Conservation (phyloP, 2,797 vertebrate genomes). For the Pterois miles region DNA sequence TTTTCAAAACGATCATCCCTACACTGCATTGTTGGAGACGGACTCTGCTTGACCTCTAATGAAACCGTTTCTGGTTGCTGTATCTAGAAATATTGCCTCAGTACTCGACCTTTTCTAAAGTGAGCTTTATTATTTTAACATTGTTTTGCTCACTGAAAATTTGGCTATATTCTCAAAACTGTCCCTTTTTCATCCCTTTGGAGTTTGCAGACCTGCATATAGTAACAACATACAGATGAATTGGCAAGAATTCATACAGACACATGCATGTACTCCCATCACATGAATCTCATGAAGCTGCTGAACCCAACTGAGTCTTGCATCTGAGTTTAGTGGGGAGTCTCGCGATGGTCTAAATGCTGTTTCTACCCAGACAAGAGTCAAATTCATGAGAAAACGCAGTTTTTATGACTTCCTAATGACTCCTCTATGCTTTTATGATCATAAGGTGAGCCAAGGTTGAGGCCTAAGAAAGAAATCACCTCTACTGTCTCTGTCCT, state of each 20-base stretch:
- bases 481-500: not conserved
- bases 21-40: too few species aligned
- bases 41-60: too few species aligned
- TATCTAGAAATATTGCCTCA: too few species aligned
- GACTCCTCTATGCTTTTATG: not conserved
- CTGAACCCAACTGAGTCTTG: not conserved
- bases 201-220: not conserved
- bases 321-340: not conserved
- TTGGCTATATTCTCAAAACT: not conserved
- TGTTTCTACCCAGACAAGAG: not conserved
- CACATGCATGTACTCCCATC: not conserved
- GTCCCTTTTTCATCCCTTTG: not conserved
- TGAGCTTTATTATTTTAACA: too few species aligned
- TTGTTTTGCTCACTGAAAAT: too few species aligned
- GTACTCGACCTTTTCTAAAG: too few species aligned
- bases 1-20: too few species aligned
- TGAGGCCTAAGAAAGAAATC: constrained; percentile 8
- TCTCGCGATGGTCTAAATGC: not conserved
- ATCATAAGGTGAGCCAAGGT: not conserved
- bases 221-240: not conserved
- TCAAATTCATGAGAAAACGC: not conserved
- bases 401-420: not conserved
- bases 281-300: not conserved
- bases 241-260: not conserved
- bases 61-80: too few species aligned